These are phyloP conservation scores for Aurelia aurita complex sp. Pacific DNA, from an alignment of 30 jellyfish, hydroid and myxozoan genomes.

Conservation along the genomic window DNA sequence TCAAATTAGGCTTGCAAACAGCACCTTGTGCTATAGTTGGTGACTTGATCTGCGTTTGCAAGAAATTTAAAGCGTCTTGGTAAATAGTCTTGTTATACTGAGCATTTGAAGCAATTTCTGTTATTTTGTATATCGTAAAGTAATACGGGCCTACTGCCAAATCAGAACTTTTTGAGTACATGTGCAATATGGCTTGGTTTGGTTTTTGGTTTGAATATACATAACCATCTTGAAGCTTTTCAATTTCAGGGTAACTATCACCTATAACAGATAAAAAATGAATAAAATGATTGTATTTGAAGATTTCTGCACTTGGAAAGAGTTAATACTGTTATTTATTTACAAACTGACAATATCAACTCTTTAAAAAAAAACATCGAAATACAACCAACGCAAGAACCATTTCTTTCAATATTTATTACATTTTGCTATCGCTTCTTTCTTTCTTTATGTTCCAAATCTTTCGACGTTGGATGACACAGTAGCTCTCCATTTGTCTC, in stretches of 20 bases:
- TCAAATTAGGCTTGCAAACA: slow-evolving; percentile 14
- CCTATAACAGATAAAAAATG: neutral
- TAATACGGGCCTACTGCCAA: neutral
- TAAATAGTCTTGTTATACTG: neutral
- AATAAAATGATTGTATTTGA: no score
- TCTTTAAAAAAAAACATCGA: no score
- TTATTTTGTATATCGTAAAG: slow-evolving; percentile 28
- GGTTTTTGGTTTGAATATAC: slow-evolving; percentile 35
- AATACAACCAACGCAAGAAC: no score
- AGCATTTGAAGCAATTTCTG: slow-evolving; percentile 7
- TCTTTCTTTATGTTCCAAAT: no score
- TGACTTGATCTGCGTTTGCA: slow-evolving; percentile 19
- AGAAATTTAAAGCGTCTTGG: slow-evolving; percentile 15
- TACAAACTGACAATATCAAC: no score
- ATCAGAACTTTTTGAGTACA: slow-evolving; percentile 7
- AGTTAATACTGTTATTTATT: no score
- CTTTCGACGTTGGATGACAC: no score
- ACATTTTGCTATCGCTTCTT: no score
- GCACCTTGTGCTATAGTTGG: neutral
- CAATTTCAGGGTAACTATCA: neutral
- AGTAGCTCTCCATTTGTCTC: no score
- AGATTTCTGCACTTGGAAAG: no score
- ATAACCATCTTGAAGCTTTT: slow-evolving; percentile 10
- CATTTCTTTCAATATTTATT: no score
- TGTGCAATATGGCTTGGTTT: neutral